Conservation (phyloP, 2,797 vertebrate species). For the Myripristis jacobus region DNA sequence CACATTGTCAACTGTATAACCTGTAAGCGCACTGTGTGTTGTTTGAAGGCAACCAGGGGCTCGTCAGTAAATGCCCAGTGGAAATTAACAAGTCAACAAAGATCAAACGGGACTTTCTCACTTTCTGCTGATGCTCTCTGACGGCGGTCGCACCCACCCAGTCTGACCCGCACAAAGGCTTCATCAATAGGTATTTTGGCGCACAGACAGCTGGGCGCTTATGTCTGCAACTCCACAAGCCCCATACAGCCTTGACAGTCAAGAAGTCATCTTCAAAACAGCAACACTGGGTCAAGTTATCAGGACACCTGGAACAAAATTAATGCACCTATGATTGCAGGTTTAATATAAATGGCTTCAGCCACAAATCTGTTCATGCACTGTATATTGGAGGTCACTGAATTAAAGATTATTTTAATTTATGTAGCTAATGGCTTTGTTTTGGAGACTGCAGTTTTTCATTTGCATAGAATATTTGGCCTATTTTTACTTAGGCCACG, state of each 20-base stretch:
- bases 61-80: conserved; percentile 59
- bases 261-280: background rate
- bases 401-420: too few species aligned
- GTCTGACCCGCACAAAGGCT: conserved; percentile 41
- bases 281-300: too few species aligned
- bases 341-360: too few species aligned
- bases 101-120: conserved; percentile 76
- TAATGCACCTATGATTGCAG: too few species aligned
- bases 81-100: conserved; percentile 52
- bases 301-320: too few species aligned
- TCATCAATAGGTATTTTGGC: conserved; percentile 22
- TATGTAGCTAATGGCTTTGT: too few species aligned
- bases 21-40: too few species aligned
- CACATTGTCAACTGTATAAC: too few species aligned
- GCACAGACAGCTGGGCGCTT: conserved; percentile 55
- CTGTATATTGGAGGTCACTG: too few species aligned
- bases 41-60: background rate
- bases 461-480: background rate
- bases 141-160: conserved; percentile 44
- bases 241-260: background rate
- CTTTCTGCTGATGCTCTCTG: conserved; percentile 61
- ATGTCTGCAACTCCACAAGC: conserved; percentile 13
- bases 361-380: too few species aligned
- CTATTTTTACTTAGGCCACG: background rate
- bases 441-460: too few species aligned